Conservation (phyloP, 2,797 vertebrate species). For the Bufotes viridis region DNA sequence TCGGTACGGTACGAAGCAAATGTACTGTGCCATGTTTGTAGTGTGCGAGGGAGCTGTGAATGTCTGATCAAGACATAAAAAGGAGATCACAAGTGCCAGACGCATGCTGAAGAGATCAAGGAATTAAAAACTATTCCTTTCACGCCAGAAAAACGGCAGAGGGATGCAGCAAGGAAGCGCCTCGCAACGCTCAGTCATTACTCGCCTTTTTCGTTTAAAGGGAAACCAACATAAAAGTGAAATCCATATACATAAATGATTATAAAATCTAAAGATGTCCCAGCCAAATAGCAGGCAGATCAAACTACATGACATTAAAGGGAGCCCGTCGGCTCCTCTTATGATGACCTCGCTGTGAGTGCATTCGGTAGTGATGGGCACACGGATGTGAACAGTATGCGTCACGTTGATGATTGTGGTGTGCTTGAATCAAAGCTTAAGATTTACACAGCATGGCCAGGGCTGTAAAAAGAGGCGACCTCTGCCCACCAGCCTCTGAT, state of each 20-base stretch:
- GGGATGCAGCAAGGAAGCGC: background rate
- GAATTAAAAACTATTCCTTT: slow-evolving; percentile 18
- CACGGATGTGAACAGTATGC: no score
- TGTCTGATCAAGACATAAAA: slow-evolving; percentile 56
- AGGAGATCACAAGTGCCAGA: slow-evolving; percentile 32
- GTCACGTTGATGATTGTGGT: no score
- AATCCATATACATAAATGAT: background rate
- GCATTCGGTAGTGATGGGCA: no score
- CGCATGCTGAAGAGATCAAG: slow-evolving; percentile 35
- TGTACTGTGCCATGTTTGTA: slow-evolving; percentile 36
- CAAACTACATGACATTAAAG: background rate
- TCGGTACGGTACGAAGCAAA: slow-evolving; percentile 22
- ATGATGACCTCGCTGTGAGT: no score
- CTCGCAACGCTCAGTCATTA: background rate
- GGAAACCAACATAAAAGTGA: background rate
- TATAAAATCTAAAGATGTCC: background rate
- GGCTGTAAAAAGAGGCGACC: no score
- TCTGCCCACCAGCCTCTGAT: no score
- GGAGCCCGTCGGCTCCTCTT: no score
- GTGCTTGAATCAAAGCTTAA: no score
- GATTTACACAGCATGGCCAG: no score
- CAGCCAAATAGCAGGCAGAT: background rate
- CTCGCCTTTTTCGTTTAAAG: background rate
- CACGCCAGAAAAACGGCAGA: background rate
- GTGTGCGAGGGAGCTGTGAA: slow-evolving; percentile 29